phyloP scores from a whole-genome alignment of 2,888 invertebrate species.

The Volucella inanis region DNA sequence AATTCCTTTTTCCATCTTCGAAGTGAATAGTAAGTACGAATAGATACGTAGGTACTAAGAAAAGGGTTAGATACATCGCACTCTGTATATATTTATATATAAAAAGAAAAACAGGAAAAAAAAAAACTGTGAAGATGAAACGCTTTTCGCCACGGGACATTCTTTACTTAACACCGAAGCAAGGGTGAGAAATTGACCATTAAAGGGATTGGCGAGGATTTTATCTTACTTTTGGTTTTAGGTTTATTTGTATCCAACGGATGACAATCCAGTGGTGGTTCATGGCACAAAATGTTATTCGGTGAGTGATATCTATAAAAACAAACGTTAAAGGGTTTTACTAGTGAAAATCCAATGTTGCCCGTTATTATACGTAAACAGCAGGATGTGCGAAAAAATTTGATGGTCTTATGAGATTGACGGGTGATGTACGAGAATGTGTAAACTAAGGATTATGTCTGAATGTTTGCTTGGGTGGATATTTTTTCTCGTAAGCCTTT shows the following conservation, averaged over 20 bases:
- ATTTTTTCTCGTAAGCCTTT: conserved; percentile 56
- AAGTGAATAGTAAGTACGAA: not conserved
- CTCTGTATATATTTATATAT: not conserved
- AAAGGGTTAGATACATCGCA: conserved; percentile 33
- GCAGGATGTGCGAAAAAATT: conserved; percentile 60
- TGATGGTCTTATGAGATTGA: conserved; percentile 63
- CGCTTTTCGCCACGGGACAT: conserved; percentile 82
- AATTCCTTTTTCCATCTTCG: conserved; percentile 75
- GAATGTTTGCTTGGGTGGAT: conserved; percentile 15
- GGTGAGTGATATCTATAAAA: conserved; percentile 34
- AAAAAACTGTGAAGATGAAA: conserved; percentile 75
- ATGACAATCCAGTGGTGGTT: conserved; percentile 27
- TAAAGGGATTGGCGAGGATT: conserved; percentile 72
- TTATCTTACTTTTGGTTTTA: conserved; percentile 43
- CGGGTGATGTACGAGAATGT: conserved; percentile 62
- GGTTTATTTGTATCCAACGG: not conserved
- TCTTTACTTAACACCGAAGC: conserved; percentile 77
- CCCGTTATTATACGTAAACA: conserved; percentile 58
- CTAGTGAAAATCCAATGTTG: conserved; percentile 26
- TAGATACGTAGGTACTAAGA: not conserved
- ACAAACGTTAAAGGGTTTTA: conserved; percentile 50
- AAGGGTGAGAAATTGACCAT: conserved; percentile 71
- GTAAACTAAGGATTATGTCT: conserved; percentile 46
- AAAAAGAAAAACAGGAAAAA: conserved; percentile 35
- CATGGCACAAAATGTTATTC: conserved; percentile 3